These are phyloP conservation scores for Muraenolepis orangiensis DNA, from an alignment of 2,797 vertebrate genomes.

Conservation along the genomic window DNA sequence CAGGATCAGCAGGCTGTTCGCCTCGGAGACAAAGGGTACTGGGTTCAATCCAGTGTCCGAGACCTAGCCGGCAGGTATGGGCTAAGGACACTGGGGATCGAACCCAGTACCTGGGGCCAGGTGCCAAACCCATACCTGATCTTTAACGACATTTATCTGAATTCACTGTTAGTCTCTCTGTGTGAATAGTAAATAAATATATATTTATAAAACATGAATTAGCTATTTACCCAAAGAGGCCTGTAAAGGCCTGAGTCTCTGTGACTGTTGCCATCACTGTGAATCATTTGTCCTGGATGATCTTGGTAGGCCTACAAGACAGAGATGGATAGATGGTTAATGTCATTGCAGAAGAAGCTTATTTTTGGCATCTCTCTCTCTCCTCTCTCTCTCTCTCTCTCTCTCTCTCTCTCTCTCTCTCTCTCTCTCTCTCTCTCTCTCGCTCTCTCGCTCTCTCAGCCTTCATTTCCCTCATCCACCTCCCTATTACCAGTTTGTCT, in stretches of 20 bases:
- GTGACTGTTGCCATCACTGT: slow-evolving; percentile 4
- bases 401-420: not conserved
- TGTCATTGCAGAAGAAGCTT: slow-evolving; percentile 11
- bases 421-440: slow-evolving; percentile 21
- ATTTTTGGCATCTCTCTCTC: slow-evolving; percentile 4
- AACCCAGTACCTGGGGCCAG: no score
- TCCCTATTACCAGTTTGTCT: slow-evolving; percentile 51
- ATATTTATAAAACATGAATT: no score
- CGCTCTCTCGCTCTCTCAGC: not conserved
- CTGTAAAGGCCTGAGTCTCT: slow-evolving; percentile 12
- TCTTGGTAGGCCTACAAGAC: slow-evolving; percentile 15
- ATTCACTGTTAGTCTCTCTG: not conserved
- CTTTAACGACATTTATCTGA: not conserved
- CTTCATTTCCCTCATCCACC: slow-evolving; percentile 41
- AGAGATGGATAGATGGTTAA: slow-evolving; percentile 16
- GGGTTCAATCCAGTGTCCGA: no score
- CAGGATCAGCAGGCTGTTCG: no score
- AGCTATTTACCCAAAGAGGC: no score
- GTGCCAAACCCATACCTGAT: no score
- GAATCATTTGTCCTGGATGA: slow-evolving; percentile 19
- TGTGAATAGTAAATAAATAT: no score
- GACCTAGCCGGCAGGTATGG: no score
- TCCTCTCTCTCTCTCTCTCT: slow-evolving; percentile 18
- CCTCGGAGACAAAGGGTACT: no score
- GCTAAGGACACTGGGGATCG: no score